Conservation (phyloP, 2,113 vertebrate genomes). For the Theristicus caerulescens region DNA sequence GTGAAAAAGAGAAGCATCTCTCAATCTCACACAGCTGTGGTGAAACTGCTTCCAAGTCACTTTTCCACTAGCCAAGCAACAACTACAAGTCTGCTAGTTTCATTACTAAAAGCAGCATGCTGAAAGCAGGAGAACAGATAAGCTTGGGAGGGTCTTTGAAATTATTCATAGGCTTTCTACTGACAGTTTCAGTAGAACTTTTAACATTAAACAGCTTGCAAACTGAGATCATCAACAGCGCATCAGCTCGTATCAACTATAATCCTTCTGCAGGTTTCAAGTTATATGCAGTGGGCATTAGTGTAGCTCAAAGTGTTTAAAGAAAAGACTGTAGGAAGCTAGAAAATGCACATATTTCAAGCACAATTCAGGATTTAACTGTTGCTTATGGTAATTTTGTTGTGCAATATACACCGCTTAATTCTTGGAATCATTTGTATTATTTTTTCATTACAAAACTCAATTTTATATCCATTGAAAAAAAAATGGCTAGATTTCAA, state of each 20-base stretch:
- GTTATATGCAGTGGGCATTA: background rate
- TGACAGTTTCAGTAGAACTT: constrained; percentile 29
- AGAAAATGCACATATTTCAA: constrained; percentile 4
- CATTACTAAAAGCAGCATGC: background rate
- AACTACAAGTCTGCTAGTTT: background rate
- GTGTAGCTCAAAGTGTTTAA: background rate
- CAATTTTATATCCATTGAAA: background rate
- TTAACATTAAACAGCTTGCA: constrained; percentile 42
- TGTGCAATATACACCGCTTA: background rate
- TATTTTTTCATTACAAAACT: constrained; percentile 28
- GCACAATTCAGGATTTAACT: background rate
- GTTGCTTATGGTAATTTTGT: background rate
- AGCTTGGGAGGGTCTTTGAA: constrained; percentile 22
- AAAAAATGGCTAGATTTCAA: constrained; percentile 23
- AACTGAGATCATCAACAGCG: constrained; percentile 16
- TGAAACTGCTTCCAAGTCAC: background rate
- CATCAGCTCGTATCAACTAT: background rate
- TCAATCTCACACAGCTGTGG: background rate
- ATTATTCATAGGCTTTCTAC: constrained; percentile 23
- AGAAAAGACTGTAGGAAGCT: background rate
- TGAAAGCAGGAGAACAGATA: background rate
- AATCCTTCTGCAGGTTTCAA: constrained; percentile 25
- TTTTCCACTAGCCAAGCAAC: background rate
- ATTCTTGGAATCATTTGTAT: background rate
- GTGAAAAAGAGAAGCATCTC: background rate